Evolutionary conservation across 2,797 vertebrate genomes (phyloP).

Genomic region (Gadopsis bispinosus): DNA sequence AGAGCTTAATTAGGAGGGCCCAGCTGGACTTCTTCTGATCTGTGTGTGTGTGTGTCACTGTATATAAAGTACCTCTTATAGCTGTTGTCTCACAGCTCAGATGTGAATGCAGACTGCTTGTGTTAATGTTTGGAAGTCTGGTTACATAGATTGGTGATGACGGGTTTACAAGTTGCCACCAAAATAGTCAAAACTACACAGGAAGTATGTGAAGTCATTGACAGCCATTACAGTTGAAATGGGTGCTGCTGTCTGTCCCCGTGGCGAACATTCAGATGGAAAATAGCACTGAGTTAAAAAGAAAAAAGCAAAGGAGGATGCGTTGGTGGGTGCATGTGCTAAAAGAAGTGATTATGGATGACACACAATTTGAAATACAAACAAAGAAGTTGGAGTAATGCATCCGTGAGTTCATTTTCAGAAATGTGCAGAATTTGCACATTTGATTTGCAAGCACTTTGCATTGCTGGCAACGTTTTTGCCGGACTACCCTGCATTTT

Average conservation of each 20-base stretch:
- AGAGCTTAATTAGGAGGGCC: constrained; percentile 62
- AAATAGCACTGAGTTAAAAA: background rate
- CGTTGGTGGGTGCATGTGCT: background rate
- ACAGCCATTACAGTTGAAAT: constrained; percentile 2
- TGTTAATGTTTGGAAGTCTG: constrained; percentile 24
- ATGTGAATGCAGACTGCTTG: constrained; percentile 25
- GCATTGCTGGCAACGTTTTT: background rate
- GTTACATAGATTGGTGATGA: constrained; percentile 28
- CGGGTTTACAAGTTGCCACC: constrained; percentile 25
- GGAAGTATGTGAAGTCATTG: constrained; percentile 31
- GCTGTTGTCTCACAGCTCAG: constrained; percentile 31
- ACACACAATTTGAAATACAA: background rate
- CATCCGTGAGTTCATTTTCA: background rate
- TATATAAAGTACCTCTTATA: constrained; percentile 39
- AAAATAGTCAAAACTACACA: constrained; percentile 32
- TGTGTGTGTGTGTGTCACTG: constrained; percentile 9
- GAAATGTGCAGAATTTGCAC: background rate
- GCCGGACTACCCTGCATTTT: background rate
- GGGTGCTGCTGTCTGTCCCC: background rate
- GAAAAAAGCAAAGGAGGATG: background rate
- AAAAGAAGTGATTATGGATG: background rate
- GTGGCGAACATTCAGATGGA: background rate
- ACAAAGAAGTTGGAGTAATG: background rate
- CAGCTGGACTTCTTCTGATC: constrained; percentile 66
- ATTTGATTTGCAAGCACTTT: background rate